Conservation (phyloP, 2,113 vertebrate species). For the Panthera uncia region DNA sequence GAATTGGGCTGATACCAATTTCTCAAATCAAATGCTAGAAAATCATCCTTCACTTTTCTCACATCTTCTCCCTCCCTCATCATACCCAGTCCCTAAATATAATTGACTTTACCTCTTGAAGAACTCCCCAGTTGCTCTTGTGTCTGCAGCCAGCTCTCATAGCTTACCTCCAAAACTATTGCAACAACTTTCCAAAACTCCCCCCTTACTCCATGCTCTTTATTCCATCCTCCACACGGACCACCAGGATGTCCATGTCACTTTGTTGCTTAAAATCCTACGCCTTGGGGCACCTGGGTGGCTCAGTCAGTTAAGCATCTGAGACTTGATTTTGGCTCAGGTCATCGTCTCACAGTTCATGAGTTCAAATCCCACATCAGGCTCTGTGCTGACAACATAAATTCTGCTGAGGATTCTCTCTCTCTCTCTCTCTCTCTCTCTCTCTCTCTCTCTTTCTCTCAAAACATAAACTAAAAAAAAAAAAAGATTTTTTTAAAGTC, state of each 20-base stretch:
- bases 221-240: background rate
- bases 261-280: background rate
- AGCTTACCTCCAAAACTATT: background rate
- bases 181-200: background rate
- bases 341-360: too few relatives aligned
- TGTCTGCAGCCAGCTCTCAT: background rate
- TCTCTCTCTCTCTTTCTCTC: too few relatives aligned
- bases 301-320: too few relatives aligned
- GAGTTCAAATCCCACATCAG: too few relatives aligned
- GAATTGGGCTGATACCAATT: background rate
- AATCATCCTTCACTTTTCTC: background rate
- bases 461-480: too few relatives aligned
- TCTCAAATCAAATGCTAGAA: background rate
- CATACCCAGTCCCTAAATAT: background rate
- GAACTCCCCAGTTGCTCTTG: background rate
- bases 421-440: too few relatives aligned
- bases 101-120: background rate
- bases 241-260: background rate
- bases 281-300: too few relatives aligned
- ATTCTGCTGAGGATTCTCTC: too few relatives aligned
- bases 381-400: too few relatives aligned
- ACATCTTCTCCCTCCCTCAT: background rate
- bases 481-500: too few relatives aligned
- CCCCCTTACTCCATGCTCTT: background rate
- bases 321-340: too few relatives aligned